Evolutionary conservation across 2,888 invertebrate genomes (phyloP).

Genomic region (Aplocera efformata): DNA sequence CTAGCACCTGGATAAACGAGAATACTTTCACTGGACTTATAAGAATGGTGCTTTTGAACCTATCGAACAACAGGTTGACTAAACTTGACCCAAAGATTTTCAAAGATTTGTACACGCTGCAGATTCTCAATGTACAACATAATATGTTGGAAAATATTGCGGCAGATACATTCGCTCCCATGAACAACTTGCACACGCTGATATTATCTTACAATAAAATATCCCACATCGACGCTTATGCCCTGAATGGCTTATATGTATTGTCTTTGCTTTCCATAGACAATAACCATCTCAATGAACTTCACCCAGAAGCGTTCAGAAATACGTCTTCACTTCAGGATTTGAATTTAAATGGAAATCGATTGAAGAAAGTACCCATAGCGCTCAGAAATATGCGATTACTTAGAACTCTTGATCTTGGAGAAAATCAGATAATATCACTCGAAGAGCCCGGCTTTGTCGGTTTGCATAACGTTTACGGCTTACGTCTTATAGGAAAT

Average conservation of each 20-base stretch:
- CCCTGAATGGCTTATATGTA: slow-evolving; percentile 93
- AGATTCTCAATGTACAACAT: slow-evolving; percentile 91
- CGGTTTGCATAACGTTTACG: slow-evolving; percentile 92
- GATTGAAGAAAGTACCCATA: slow-evolving; percentile 88
- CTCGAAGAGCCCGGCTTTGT: slow-evolving; percentile 91
- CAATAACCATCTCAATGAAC: slow-evolving; percentile 90
- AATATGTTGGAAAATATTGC: slow-evolving; percentile 91
- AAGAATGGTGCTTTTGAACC: slow-evolving; percentile 91
- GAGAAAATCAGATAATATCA: slow-evolving; percentile 92
- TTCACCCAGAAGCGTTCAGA: slow-evolving; percentile 93
- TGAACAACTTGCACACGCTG: slow-evolving; percentile 95
- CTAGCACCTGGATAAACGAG: slow-evolving; percentile 92
- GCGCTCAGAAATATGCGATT: slow-evolving; percentile 92
- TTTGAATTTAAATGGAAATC: slow-evolving; percentile 93
- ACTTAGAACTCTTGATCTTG: slow-evolving; percentile 92
- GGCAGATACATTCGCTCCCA: slow-evolving; percentile 92
- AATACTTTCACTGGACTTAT: slow-evolving; percentile 93
- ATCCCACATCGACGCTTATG: slow-evolving; percentile 90
- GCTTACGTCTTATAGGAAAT: slow-evolving; percentile 93
- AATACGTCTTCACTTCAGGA: slow-evolving; percentile 95
- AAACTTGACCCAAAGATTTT: slow-evolving; percentile 91
- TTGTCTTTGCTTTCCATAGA: slow-evolving; percentile 91
- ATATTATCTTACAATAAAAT: slow-evolving; percentile 92
- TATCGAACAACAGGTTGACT: slow-evolving; percentile 91
- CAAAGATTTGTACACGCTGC: slow-evolving; percentile 90